These are phyloP conservation scores for Platorchestia sp. DNA, from an alignment of 1,140 invertebrate genomes.

Conservation along the genomic window DNA sequence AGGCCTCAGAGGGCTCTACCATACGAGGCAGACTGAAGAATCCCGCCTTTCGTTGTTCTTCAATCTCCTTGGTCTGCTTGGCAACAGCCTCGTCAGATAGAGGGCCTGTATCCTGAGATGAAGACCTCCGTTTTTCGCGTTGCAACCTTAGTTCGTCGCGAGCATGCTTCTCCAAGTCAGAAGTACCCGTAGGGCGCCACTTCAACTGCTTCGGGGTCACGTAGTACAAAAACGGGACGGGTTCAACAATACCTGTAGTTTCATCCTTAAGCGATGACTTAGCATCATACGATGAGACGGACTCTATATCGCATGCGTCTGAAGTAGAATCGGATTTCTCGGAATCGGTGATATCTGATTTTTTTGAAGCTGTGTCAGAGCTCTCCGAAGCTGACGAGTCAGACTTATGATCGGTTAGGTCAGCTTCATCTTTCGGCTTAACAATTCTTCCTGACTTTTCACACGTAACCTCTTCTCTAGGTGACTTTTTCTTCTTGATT, in stretches of 20 bases:
- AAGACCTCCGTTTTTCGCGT: background rate
- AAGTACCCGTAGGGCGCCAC: background rate
- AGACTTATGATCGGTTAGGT: background rate
- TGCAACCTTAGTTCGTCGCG: background rate
- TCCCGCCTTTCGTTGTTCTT: conserved; percentile 28
- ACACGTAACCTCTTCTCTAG: background rate
- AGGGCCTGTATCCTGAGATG: background rate
- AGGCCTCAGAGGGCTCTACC: conserved; percentile 28
- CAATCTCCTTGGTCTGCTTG: conserved; percentile 19
- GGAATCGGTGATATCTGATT: background rate
- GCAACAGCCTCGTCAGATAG: background rate
- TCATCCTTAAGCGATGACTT: background rate
- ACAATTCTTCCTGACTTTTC: background rate
- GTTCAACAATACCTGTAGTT: conserved; percentile 16
- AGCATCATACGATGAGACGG: background rate
- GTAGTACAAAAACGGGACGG: conserved; percentile 65
- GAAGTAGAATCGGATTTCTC: background rate
- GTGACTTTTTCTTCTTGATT: background rate
- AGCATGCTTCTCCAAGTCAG: conserved; percentile 37
- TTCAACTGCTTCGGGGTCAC: conserved; percentile 63
- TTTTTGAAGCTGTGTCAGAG: background rate
- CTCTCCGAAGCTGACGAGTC: background rate
- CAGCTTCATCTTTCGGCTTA: conserved; percentile 2
- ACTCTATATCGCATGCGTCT: background rate
- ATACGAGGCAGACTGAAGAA: conserved; percentile 41